Percentiles rank a stretch among this genome's conserved stretches.
Conservation (phyloP, 2,888 invertebrate genomes). For the Agrilus biguttatus region DNA sequence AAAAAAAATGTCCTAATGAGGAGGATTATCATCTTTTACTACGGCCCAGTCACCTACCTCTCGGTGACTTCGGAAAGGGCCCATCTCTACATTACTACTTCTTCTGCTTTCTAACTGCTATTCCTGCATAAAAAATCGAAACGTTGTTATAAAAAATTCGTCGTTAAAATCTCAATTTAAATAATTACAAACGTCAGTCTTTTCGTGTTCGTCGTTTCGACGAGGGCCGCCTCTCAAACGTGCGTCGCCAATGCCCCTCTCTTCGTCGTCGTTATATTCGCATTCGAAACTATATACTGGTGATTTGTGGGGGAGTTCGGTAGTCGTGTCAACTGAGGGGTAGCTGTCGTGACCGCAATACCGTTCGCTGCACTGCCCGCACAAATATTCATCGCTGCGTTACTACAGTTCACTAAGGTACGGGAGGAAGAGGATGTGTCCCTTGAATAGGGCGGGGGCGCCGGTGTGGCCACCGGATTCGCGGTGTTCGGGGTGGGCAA, state of each 20-base stretch:
- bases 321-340: slow-evolving; percentile 38
- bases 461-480: slow-evolving; percentile 66
- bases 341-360: slow-evolving; percentile 32
- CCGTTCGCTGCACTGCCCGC: slow-evolving; percentile 28
- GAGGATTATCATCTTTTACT: too few relatives aligned
- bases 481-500: slow-evolving; percentile 48
- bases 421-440: slow-evolving; percentile 25
- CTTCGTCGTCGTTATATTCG: slow-evolving; percentile 43
- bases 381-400: slow-evolving; percentile 22
- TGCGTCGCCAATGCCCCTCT: slow-evolving; percentile 51
- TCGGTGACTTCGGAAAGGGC: too few relatives aligned
- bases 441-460: slow-evolving; percentile 56
- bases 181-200: too few relatives aligned
- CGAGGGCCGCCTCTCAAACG: slow-evolving; percentile 34
- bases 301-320: slow-evolving; percentile 33
- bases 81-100: too few relatives aligned
- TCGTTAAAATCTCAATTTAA: too few relatives aligned
- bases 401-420: slow-evolving; percentile 19
- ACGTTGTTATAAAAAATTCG: too few relatives aligned
- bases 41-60: too few relatives aligned
- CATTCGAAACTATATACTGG: slow-evolving; percentile 41
- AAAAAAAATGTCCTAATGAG: too few relatives aligned
- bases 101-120: neutral
- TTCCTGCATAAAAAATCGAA: too few relatives aligned
- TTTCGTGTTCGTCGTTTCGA: neutral